A percentile compares a stretch with the other conserved stretches of the same genome.
Evolutionary conservation across 2,113 vertebrate species (phyloP).

Genomic region (Amphilophus citrinellus): DNA sequence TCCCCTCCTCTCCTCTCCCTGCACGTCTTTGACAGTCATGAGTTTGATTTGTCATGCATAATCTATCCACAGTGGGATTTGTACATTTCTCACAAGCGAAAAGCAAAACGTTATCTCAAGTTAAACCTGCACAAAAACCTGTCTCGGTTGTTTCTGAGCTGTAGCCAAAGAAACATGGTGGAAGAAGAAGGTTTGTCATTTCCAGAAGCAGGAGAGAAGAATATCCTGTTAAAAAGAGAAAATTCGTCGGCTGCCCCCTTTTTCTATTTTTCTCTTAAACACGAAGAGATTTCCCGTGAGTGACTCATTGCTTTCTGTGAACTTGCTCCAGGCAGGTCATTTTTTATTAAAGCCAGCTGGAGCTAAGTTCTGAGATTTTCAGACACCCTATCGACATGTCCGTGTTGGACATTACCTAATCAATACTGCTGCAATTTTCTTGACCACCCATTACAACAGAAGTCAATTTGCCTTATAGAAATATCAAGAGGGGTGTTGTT

Average conservation of each 20-base stretch:
- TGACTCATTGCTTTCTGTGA: conserved; percentile 68
- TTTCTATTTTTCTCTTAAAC: conserved; percentile 38
- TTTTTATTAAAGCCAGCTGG: conserved; percentile 70
- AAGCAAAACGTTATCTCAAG: conserved; percentile 31
- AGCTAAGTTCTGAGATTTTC: conserved; percentile 67
- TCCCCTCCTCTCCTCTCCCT: background rate
- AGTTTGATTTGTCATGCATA: conserved; percentile 50
- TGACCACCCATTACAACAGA: conserved; percentile 69
- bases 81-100: conserved; percentile 22
- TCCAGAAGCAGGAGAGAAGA: conserved; percentile 14
- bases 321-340: conserved; percentile 68
- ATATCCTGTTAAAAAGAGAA: conserved; percentile 40
- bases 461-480: conserved; percentile 72
- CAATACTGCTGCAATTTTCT: conserved; percentile 76
- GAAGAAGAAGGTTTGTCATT: background rate
- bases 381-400: conserved; percentile 74
- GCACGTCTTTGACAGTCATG: conserved; percentile 35
- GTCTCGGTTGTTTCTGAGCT: background rate
- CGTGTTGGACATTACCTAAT: conserved; percentile 74
- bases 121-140: conserved; percentile 11
- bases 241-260: background rate
- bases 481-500: conserved; percentile 46
- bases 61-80: conserved; percentile 52
- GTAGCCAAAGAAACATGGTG: background rate
- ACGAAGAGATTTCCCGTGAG: conserved; percentile 60